Evolutionary conservation across 1,140 invertebrate species (phyloP), one percentile per base, ranked within the genome.

Genomic region (Drosophila orena): DNA sequence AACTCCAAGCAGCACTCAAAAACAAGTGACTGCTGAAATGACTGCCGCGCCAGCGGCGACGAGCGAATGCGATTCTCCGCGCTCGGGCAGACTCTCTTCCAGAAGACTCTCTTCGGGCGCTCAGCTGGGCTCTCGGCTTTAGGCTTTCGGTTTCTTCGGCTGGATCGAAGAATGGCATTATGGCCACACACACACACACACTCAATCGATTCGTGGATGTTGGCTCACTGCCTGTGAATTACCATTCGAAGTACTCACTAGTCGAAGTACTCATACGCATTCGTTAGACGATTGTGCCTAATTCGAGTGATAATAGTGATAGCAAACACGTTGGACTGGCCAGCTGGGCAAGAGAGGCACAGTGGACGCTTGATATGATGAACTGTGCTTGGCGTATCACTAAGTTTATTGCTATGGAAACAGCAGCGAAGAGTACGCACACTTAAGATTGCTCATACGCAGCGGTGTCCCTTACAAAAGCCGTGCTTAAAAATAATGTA

Each of bases 1-100:
- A 88, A 71, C 81, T 88, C 70, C 79, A 83, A 71, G 76, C 70
- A 79, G 75, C 81, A 66, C 81, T 86, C 83, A 75, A 83, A 79
- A 79, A 76, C 81, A 85, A 47, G 58, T 56, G 44, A 58, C 38
- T 62, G 44, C 44, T 54, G 11, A 54, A 77, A 40, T 38, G 46
- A 60, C 68, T 24, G 47, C 35, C 38, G 71, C 53, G 17, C 56
- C 34, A 55, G 38, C 37, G 34, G 24, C 56, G 35, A 22, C 49
- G 75, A 78, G 24, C 4, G 24, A 24, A 0, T 24, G 22, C 27
- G 27, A 30, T 30, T 30, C 27, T 74, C 79, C 52, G 34, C 59
- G 2, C 4, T 24, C 20, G 8, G 1, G 4, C 14, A 7, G 3
- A 15, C 24, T 30, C 47, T 30, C 47, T 50, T 50, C 27, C 47